These are phyloP conservation scores for Blomia tropicalis DNA, from an alignment of 2,888 invertebrate species.

Conservation along the genomic window DNA sequence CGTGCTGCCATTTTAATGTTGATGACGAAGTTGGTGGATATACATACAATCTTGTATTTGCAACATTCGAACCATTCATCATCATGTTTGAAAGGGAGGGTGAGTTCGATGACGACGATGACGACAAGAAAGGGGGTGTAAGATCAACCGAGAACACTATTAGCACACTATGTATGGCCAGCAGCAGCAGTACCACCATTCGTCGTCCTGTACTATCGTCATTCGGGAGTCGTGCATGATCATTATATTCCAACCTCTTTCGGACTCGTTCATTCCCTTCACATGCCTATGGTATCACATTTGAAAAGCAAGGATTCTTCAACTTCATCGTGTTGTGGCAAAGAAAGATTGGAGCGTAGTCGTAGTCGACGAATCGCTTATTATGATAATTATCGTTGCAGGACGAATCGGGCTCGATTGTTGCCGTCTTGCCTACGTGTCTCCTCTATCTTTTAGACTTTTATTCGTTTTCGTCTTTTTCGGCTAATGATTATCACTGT, in stretches of 20 bases:
- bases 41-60: too few species aligned
- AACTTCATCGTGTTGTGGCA: too few species aligned
- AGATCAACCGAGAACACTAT: neutral
- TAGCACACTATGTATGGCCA: too few species aligned
- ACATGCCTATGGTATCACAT: neutral
- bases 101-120: neutral
- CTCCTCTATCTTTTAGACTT: too few species aligned
- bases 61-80: too few species aligned
- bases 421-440: neutral
- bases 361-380: neutral
- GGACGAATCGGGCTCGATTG: slow-evolving; percentile 15
- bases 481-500: slow-evolving; percentile 11
- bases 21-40: too few species aligned
- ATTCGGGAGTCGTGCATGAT: too few species aligned
- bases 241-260: slow-evolving; percentile 13
- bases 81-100: too few species aligned
- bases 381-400: slow-evolving; percentile 15
- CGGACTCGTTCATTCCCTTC: neutral
- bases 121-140: neutral
- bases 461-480: too few species aligned
- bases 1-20: too few species aligned
- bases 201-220: too few species aligned
- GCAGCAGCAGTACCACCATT: slow-evolving; percentile 7
- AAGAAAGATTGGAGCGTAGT: too few species aligned
- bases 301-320: neutral